Conservation (phyloP, 2,113 vertebrate genomes). For the Bothrops jararaca region DNA sequence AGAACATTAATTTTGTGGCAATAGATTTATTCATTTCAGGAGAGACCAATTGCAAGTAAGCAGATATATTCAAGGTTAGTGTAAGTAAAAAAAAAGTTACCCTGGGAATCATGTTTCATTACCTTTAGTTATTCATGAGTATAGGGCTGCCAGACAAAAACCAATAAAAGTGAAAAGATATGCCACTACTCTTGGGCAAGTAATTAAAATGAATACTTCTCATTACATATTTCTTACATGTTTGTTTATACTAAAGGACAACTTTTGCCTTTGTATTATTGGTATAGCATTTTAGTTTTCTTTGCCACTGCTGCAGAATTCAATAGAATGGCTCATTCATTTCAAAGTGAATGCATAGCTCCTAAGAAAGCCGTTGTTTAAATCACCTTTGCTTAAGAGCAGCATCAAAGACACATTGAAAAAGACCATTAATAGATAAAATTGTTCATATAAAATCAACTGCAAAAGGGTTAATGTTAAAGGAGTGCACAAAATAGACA, state of each 20-base stretch:
- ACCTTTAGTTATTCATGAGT: slow-evolving; percentile 21
- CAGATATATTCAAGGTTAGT: slow-evolving; percentile 27
- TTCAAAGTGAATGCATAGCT: neutral
- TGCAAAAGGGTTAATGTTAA: neutral
- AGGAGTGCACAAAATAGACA: neutral
- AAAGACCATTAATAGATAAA: neutral
- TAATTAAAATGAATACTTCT: neutral
- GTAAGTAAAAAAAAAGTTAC: slow-evolving; percentile 10
- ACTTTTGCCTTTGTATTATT: neutral
- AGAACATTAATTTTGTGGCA: slow-evolving; percentile 28
- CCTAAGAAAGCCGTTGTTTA: neutral
- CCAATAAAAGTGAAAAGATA: neutral
- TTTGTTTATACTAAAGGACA: neutral
- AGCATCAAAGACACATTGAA: neutral
- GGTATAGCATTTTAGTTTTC: neutral
- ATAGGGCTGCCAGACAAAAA: neutral
- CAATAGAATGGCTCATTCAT: neutral
- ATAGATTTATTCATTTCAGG: slow-evolving; percentile 18
- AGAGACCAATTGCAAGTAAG: slow-evolving; percentile 25
- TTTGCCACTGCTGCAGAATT: neutral
- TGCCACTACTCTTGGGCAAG: neutral
- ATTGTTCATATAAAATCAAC: neutral
- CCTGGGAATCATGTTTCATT: slow-evolving; percentile 28
- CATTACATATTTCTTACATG: neutral
- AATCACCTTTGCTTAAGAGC: neutral